Evolutionary conservation across 2,888 invertebrate species (phyloP).

Genomic region (Scaptomyza parva): DNA sequence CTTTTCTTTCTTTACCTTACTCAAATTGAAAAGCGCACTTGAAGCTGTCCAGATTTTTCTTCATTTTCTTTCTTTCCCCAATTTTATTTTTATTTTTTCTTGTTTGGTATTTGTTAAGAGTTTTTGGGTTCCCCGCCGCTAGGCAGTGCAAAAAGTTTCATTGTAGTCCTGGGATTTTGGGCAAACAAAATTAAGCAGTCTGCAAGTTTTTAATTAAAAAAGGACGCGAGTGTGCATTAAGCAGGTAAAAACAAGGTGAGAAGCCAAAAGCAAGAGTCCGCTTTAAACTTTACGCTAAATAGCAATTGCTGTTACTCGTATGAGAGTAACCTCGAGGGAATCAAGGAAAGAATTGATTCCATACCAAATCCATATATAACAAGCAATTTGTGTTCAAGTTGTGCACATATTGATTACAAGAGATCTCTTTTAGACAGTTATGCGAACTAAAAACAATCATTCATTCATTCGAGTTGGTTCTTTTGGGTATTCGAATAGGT

Average conservation of each 20-base stretch:
- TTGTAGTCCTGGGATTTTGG: slow-evolving; percentile 80
- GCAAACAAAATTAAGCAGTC: slow-evolving; percentile 81
- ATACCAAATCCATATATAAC: too few relatives aligned
- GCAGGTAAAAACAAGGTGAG: slow-evolving; percentile 57
- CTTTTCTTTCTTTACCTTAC: slow-evolving; percentile 55
- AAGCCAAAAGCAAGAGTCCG: slow-evolving; percentile 12
- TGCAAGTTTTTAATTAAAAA: slow-evolving; percentile 81
- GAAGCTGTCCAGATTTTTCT: slow-evolving; percentile 61
- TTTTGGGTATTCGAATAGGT: slow-evolving; percentile 11
- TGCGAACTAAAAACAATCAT: slow-evolving; percentile 24
- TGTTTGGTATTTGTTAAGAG: slow-evolving; percentile 32
- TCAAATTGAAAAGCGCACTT: slow-evolving; percentile 81
- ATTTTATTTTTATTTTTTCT: slow-evolving; percentile 5
- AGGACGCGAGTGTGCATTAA: slow-evolving; percentile 72
- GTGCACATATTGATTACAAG: background rate
- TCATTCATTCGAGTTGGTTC: slow-evolving; percentile 12
- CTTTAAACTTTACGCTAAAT: slow-evolving; percentile 23
- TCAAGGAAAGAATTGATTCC: too few relatives aligned
- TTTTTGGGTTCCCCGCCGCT: slow-evolving; percentile 37
- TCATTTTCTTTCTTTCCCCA: slow-evolving; percentile 5
- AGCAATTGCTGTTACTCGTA: background rate
- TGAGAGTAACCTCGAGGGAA: too few relatives aligned
- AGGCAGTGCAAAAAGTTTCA: slow-evolving; percentile 70
- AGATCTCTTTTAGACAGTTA: slow-evolving; percentile 1
- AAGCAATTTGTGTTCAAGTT: background rate